phyloP scores from a whole-genome alignment of 2,113 vertebrate genomes.

The Dipodomys ordii region DNA sequence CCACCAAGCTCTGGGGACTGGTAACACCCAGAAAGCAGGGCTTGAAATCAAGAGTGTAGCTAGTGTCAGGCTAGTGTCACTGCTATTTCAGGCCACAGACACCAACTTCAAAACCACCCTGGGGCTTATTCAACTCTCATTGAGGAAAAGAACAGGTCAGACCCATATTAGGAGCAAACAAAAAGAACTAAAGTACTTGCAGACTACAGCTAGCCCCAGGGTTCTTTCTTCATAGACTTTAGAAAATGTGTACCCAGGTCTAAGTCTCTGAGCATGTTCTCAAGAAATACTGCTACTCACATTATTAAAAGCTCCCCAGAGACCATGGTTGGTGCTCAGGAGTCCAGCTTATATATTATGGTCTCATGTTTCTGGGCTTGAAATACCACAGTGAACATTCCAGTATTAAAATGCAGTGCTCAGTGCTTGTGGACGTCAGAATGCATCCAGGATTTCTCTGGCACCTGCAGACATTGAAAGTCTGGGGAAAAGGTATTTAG shows the following conservation, averaged over 20 bases:
- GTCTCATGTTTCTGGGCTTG: conserved; percentile 31
- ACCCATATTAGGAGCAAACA: background rate
- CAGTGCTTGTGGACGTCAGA: background rate
- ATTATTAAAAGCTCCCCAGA: background rate
- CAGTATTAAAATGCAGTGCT: background rate
- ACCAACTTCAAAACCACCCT: background rate
- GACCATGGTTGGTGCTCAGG: background rate
- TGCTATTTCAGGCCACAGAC: background rate
- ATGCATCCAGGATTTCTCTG: background rate
- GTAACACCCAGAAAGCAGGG: background rate
- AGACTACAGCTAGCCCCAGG: rapidly evolving
- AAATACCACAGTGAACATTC: background rate
- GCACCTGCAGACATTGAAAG: conserved; percentile 6
- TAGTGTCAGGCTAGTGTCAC: too few relatives aligned
- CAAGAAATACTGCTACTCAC: background rate
- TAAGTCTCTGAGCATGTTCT: background rate
- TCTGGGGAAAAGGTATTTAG: background rate
- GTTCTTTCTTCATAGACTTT: background rate
- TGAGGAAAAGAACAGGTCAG: background rate
- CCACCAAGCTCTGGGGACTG: too few relatives aligned
- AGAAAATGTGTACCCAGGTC: background rate
- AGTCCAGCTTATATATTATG: background rate
- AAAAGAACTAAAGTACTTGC: background rate
- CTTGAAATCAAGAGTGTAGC: background rate
- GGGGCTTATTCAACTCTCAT: rapidly evolving